Evolutionary conservation across 2,888 invertebrate species (phyloP), one percentile per base, ranked within the genome.

Genomic region (Eledona agricola): DNA sequence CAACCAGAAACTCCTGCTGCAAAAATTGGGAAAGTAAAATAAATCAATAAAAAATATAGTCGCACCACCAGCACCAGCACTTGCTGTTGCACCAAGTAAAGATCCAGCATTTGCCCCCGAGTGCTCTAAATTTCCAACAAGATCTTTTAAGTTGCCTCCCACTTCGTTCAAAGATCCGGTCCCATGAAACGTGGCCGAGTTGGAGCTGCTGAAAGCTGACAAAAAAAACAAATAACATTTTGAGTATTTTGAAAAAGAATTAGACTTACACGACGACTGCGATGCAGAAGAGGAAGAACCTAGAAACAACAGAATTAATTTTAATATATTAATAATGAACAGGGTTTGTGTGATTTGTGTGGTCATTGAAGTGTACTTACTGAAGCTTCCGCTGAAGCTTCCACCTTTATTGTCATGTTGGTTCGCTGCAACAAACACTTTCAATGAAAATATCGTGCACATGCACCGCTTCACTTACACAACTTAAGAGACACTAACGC

Each of bases 231-330:
- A n/a, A n/a, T n/a, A n/a, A n/a, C n/a, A n/a, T n/a, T n/a, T n/a
- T n/a, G n/a, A n/a, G n/a, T n/a, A n/a, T n/a, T n/a, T n/a, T n/a
- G n/a, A n/a, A n/a, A n/a, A n/a, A n/a, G n/a, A n/a, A 12, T 29
- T 3, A 12, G 5, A 55, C 55, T 51, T 45, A 55, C 56, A 56
- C n/a, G 54, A 49, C 1, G 54, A 45, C 12, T 50, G 45, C 1
- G 54, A 43, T 3, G 50, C 13, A 4, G 50, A 15, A 4, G 54
- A 43, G 3, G 54, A 55, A 3, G 43, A 34, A 20, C 54, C 54
- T 55, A 13, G 2, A 31, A 23, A 40, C 12, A 32, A 38, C 13
- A 49, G n/a, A 28, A 29, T 42, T 2, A 15, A 12, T 22, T 17
- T 35, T 19, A 9, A 7, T 6, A 35, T 7, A 19, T 6, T 16